Base-by-base conservation (phyloP, 2,113 vertebrate genomes). In the Speoplatyrhinus poulsoni region DNA sequence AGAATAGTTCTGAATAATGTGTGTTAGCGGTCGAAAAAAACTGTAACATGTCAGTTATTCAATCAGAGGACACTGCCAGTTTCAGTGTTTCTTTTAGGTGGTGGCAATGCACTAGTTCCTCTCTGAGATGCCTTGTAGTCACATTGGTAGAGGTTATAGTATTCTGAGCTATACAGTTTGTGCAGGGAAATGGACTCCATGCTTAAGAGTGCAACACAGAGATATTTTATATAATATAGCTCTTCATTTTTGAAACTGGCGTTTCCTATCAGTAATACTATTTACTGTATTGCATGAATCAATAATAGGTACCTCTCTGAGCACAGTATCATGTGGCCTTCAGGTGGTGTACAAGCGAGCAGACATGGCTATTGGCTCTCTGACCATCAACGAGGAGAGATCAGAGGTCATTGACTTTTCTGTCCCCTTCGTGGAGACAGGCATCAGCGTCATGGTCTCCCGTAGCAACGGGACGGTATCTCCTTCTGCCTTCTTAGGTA, bases 381-480 rank as follows among this genome's bases (percentile, higher is more conserved):
- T 96, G 63, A 96, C 95, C 72, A 96, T 96, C 83, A 96, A 96
- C 46, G 95, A 96, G 82, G 95, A 96, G 84, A 90, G 95, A 17
- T 95, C 95, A 1, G 94, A 96, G 87, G 94, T 96, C 5, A 94
- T 96, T 76, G 95, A 96, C 88, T 96, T 96, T 87, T 96, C 95
- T 0, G 95, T 96, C 48, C 95, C 95, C 76, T 96, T 96, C 54
- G 95, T 96, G 70, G 95, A 96, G 88, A 96, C 95, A 0, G 94
- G 95, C 46, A 96, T 96, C 89, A 96, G 95, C 26, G 95, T 96
- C 76, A 96, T 96, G 95, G 95, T 96, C 76, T 95, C 95, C 15
- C 94, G 95, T 58, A 96, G 95, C 93, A 96, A 96, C 12, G 95
- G 95, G 72, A 96, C 95, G 0, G 95, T 96, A 57, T 96, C 95